phyloP scores from a whole-genome alignment of 1,140 invertebrate species.

The Trypoxylus dichotomus region DNA sequence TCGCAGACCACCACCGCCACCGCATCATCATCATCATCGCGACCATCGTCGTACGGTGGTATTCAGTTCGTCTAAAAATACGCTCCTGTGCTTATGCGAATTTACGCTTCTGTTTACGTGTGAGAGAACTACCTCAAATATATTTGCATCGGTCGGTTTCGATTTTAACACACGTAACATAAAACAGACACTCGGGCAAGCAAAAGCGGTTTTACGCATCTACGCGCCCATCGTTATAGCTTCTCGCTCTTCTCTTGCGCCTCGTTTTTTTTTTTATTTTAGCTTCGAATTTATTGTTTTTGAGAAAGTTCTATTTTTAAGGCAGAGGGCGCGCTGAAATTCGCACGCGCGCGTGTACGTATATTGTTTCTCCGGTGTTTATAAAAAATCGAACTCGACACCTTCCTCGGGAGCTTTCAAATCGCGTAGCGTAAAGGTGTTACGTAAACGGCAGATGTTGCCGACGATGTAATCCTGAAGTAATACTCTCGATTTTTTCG shows the following conservation, averaged over 20 bases:
- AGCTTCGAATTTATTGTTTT: conserved; percentile 23
- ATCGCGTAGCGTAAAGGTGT: not conserved
- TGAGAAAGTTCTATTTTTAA: conserved; percentile 20
- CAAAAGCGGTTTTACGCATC: conserved; percentile 10
- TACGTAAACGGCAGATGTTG: conserved; percentile 12
- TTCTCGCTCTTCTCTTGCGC: not conserved
- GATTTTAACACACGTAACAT: conserved; percentile 19
- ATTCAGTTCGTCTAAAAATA: conserved; percentile 10
- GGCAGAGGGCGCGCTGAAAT: not conserved
- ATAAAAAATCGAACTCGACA: conserved; percentile 13
- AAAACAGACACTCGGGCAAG: conserved; percentile 4
- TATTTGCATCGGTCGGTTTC: conserved; percentile 21
- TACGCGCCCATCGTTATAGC: not conserved
- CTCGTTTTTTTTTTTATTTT: conserved; percentile 17
- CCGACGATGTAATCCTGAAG: conserved; percentile 4
- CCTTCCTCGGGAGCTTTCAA: not conserved
- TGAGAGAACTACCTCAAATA: conserved; percentile 20
- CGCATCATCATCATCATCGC: not conserved
- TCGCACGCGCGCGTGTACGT: not conserved
- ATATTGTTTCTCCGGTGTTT: conserved; percentile 6
- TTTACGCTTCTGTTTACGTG: conserved; percentile 23
- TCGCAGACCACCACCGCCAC: not conserved
- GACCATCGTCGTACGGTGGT: not conserved
- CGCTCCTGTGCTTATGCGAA: not conserved
- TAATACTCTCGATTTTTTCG: not conserved